Evolutionary conservation across 2,888 invertebrate species (phyloP), one percentile per base, ranked within the genome.

Genomic region (Monochamus alternatus): DNA sequence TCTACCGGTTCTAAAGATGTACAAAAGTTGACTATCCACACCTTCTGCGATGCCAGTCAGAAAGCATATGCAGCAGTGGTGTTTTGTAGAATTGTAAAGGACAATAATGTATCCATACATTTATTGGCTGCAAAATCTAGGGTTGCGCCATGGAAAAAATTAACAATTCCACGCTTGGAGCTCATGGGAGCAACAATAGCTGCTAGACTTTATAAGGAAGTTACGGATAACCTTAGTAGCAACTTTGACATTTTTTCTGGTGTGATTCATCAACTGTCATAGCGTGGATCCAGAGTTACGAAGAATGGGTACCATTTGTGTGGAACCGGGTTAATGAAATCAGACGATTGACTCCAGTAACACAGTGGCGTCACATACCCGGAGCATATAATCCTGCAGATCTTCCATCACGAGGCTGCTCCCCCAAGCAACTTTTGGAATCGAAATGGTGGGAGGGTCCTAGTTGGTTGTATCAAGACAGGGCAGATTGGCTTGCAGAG

Each of bases 121-220:
- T 32, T 76, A 14, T 12, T 76, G 47, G 69, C 68, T 30, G 83
- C 84, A 5, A 84, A 82, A 73, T 58, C 83, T 7, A 80, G 85
- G 75, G 80, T 86, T 10, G 77, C 84, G 12, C 84, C 85, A 0
- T 30, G 77, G 4, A 79, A 80, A 67, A 76, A 75, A 63, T 69
- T 80, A 22, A 84, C 83, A 1, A 85, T 86, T 12, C 85, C 85
- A 1, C 73, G 85, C 30, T 64, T 86, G 14, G 85, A 86, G 74
- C 73, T 86, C 30, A 66, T 85, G 38, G 84, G 80, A 30, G 83
- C 83, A 14, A 71, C 80, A 22, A 83, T 86, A 38, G 84, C 81
- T 12, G 82, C 80, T 3, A 68, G 85, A 71, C 65, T 85, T 14
- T 74, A 73, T 30, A 62, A 65, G 10, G 67, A 55, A 58, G 58